phyloP scores from a whole-genome alignment of 37 sponge, comb jelly and placozoan species.

The Petrosia ficiformis region DNA sequence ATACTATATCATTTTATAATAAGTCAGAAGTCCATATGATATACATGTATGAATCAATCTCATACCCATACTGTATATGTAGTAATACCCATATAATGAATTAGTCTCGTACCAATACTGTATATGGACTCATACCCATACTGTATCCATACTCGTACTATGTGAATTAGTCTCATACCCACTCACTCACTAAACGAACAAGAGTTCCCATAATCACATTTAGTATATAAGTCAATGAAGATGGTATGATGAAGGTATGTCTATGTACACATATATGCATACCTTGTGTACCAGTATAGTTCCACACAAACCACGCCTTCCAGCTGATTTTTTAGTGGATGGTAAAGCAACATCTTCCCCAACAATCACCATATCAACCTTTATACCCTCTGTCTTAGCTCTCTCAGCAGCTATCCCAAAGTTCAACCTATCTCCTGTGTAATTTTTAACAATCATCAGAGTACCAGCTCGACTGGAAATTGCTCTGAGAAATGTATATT shows the following conservation, averaged over 20 bases:
- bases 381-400: constrained; percentile 75
- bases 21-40: no score
- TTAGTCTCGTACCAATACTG: no score
- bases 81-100: no score
- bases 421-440: constrained; percentile 96
- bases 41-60: no score
- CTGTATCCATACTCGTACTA: no score
- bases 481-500: constrained; percentile 28
- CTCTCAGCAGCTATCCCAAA: constrained; percentile 93
- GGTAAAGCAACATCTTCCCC: constrained; percentile 91
- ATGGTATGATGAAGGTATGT: not conserved
- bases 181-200: no score
- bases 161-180: no score
- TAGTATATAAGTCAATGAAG: not conserved
- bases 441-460: constrained; percentile 92
- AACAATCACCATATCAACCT: constrained; percentile 86
- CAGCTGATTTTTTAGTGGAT: constrained; percentile 45
- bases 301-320: constrained; percentile 91
- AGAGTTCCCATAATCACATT: no score
- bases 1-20: no score
- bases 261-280: not conserved
- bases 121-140: no score
- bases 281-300: constrained; percentile 89
- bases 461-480: constrained; percentile 77
- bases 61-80: no score